Evolutionary conservation across 2,113 vertebrate species (phyloP).

Genomic region (Dolichallabes microphthalmus): DNA sequence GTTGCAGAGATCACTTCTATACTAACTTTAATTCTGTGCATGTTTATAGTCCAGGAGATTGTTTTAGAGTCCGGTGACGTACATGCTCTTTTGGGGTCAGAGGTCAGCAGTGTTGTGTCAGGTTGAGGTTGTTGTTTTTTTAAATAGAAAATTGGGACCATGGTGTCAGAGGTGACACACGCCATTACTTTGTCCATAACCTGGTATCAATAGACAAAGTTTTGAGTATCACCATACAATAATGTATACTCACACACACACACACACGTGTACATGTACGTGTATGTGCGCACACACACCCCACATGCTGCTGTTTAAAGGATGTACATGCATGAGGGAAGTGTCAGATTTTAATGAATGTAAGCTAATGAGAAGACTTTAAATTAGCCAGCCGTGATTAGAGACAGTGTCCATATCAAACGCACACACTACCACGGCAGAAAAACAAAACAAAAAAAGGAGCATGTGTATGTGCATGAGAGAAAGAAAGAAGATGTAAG

Average conservation of each 20-base stretch:
- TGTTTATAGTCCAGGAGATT: not conserved
- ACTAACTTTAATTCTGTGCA: conserved; percentile 5
- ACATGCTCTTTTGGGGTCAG: conserved; percentile 25
- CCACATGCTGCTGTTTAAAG: not conserved
- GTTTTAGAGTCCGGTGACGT: conserved; percentile 28
- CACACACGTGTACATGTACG: not conserved
- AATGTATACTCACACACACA: not conserved
- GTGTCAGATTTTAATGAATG: conserved; percentile 28
- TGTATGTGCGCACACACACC: not conserved
- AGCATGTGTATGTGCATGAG: not conserved
- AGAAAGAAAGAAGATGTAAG: not conserved
- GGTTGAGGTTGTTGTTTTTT: conserved; percentile 10
- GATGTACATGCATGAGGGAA: conserved; percentile 15
- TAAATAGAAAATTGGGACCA: conserved; percentile 9
- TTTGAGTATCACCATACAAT: not conserved
- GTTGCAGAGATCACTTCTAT: conserved; percentile 22
- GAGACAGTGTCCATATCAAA: conserved; percentile 7
- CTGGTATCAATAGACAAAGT: not conserved
- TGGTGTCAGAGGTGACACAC: conserved; percentile 9
- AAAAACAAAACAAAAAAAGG: not conserved
- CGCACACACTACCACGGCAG: not conserved
- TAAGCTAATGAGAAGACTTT: conserved; percentile 4
- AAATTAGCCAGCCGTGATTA: conserved; percentile 2
- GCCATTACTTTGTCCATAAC: not conserved
- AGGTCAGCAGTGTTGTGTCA: conserved; percentile 21